Evolutionary conservation across 2,797 vertebrate species (phyloP).

Genomic region (Lepus townsendii): DNA sequence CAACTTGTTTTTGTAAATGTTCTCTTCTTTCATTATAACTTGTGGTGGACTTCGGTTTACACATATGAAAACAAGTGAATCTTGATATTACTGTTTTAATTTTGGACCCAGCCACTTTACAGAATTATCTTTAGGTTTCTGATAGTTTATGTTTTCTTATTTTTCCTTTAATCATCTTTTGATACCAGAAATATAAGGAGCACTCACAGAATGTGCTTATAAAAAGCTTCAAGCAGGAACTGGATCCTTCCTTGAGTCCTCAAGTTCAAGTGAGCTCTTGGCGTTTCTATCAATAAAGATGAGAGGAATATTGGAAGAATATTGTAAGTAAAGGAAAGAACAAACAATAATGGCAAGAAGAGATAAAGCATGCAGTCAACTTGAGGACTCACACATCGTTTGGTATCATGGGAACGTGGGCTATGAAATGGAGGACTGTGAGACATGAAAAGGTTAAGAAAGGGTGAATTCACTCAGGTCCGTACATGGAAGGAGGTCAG

Average conservation of each 20-base stretch:
- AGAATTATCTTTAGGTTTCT: slow-evolving; percentile 26
- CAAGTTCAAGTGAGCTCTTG: neutral
- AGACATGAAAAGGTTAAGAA: neutral
- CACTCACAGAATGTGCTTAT: neutral
- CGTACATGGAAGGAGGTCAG: neutral
- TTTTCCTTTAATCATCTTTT: slow-evolving; percentile 17
- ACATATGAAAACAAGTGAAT: neutral
- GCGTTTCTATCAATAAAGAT: slow-evolving; percentile 5
- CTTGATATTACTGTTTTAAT: slow-evolving; percentile 27
- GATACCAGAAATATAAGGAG: neutral
- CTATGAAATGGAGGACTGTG: neutral
- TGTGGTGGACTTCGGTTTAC: slow-evolving; percentile 6
- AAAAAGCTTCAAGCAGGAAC: neutral
- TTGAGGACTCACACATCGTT: neutral
- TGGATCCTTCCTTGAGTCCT: neutral
- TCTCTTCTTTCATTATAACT: neutral
- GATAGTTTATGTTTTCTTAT: neutral
- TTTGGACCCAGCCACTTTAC: neutral
- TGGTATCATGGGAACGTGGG: neutral
- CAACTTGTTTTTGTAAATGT: neutral
- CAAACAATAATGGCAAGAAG: neutral
- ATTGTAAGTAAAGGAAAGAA: slow-evolving; percentile 9
- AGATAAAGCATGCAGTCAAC: neutral
- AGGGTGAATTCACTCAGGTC: neutral
- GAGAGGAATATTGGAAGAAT: neutral